Base-by-base conservation (phyloP, 2,888 invertebrate genomes). In the Cantharis rustica region DNA sequence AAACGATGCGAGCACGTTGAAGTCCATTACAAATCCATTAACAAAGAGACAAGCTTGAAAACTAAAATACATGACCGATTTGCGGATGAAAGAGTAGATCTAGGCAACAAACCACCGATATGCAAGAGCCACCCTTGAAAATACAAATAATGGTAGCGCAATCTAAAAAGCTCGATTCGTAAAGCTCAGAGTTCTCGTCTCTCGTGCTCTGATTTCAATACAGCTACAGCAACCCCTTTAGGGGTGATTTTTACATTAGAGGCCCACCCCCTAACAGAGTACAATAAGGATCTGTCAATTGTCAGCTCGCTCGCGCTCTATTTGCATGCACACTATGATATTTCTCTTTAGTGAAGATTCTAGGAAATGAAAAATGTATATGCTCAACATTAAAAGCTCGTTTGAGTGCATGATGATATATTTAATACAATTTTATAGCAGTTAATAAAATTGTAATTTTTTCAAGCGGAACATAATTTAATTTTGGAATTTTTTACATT, bases 251-350 rank as follows among this genome's bases (percentile, higher is more conserved):
- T 86, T 86, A 84, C 85, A 85, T 85, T 84, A 83, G 81, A 82
- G 80, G 74, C 80, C 79, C 81, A 75, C 78, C 79, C 81, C 78
- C 79, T n/a, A 73, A 69, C 77, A 69, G 71, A 76, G 82, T 83
- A 86, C 86, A 86, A 86, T 86, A 86, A 86, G 86, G 86, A 86
- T 86, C 86, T 85, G 86, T 86, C 86, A 86, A 86, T 86, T 86
- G 86, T 86, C 84, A 85, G 83, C 84, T 83, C 81, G 82, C 81
- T 81, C 82, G 83, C 83, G 82, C 83, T 84, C 84, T 84, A 84
- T 85, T 85, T 84, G 84, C 84, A 82, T 82, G 78, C 81, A 81
- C 79, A 79, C 82, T 81, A 80, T 82, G 81, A 82, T 82, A 81
- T 81, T 77, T 66, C 64, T 66, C 77, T 74, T 73, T 47, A 69